These are phyloP conservation scores for Lepas anatifera DNA, from an alignment of 2,888 invertebrate genomes.

Conservation along the genomic window DNA sequence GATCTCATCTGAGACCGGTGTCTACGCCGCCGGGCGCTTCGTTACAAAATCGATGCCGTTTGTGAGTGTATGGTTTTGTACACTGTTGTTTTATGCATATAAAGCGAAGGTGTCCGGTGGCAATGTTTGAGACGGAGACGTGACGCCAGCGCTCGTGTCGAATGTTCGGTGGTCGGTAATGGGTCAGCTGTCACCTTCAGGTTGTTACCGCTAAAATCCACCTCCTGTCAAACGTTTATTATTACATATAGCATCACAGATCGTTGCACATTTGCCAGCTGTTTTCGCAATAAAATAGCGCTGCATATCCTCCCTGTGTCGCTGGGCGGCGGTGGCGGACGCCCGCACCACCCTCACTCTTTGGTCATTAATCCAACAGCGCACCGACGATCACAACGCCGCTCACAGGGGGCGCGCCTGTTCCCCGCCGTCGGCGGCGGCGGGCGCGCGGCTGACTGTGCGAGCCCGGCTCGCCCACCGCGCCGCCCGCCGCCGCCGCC, in stretches of 20 bases:
- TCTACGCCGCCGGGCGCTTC: too few relatives aligned
- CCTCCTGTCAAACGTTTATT: neutral
- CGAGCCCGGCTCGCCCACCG: too few relatives aligned
- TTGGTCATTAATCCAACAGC: conserved; percentile 3
- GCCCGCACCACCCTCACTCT: neutral
- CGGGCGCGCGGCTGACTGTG: too few relatives aligned
- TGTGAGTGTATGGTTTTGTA: neutral
- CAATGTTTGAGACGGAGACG: neutral
- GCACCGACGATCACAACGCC: too few relatives aligned
- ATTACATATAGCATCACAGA: conserved; percentile 9
- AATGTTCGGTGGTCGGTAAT: neutral
- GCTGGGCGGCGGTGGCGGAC: neutral
- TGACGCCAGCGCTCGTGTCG: too few relatives aligned
- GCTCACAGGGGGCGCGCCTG: too few relatives aligned
- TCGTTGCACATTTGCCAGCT: conserved; percentile 5
- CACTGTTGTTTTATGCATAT: neutral
- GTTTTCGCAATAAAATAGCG: conserved; percentile 10
- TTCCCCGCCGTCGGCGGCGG: too few relatives aligned
- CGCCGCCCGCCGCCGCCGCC: too few relatives aligned
- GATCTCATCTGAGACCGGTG: too few relatives aligned
- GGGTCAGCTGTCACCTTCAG: neutral
- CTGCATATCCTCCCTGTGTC: neutral
- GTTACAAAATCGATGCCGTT: neutral
- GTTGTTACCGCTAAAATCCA: neutral
- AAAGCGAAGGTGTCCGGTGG: neutral